These are phyloP conservation scores for Meloidogyne hapla DNA, from an alignment of 1,140 invertebrate genomes.

Conservation along the genomic window DNA sequence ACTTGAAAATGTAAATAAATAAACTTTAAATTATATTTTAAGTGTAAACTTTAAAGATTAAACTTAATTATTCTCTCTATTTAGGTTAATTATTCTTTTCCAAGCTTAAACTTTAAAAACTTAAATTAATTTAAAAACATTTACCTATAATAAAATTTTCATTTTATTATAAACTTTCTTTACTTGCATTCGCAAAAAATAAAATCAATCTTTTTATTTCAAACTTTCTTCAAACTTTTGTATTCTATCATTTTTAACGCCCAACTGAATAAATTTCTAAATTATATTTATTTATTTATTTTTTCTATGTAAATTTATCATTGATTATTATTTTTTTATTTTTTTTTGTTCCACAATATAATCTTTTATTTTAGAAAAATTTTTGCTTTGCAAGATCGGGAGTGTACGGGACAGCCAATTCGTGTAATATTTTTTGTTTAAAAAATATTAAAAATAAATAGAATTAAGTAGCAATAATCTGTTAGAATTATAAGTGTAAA, in stretches of 20 bases:
- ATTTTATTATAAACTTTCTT: not conserved
- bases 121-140: too few relatives aligned
- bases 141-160: not conserved
- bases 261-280: not conserved
- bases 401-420: not conserved
- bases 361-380: not conserved
- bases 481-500: not conserved
- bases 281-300: not conserved
- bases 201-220: not conserved
- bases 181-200: not conserved
- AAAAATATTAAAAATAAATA: conserved; percentile 1
- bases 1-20: too few relatives aligned
- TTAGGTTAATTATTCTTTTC: too few relatives aligned
- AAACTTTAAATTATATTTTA: too few relatives aligned
- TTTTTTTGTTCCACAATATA: not conserved
- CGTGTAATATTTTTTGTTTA: not conserved
- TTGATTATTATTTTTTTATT: not conserved
- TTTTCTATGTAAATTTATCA: not conserved
- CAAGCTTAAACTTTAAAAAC: too few relatives aligned
- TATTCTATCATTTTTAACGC: not conserved
- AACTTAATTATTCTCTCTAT: too few relatives aligned
- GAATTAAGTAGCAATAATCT: not conserved
- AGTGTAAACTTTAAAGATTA: too few relatives aligned
- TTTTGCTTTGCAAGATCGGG: not conserved
- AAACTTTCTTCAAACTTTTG: not conserved